Conservation (phyloP, 1,140 invertebrate genomes). For the Homarus americanus region DNA sequence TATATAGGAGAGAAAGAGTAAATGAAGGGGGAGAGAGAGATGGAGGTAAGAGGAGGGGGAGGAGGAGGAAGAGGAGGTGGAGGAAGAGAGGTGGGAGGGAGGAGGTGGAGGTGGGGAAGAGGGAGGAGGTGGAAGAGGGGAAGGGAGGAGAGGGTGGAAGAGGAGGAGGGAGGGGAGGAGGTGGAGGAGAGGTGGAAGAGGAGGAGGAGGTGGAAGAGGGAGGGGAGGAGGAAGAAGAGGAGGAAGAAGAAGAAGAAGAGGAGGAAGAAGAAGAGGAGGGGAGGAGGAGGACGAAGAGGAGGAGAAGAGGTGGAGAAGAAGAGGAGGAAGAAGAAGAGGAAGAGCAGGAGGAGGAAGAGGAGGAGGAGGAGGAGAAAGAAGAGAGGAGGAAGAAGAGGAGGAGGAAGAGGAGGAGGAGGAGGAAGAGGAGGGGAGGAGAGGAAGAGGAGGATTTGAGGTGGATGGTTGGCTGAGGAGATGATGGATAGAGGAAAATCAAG, state of each 20-base stretch:
- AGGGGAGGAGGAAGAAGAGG: not conserved
- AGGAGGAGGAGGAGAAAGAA: not conserved
- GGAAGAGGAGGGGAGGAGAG: not conserved
- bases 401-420: not conserved
- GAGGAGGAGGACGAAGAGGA: not conserved
- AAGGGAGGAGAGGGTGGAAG: too few species aligned
- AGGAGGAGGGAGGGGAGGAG: too few species aligned
- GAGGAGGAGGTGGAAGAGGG: not conserved
- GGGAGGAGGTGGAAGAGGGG: too few species aligned
- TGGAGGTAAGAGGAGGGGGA: too few species aligned
- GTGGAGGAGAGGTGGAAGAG: not conserved
- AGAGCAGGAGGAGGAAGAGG: not conserved
- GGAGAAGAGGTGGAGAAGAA: not conserved
- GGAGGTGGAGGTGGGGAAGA: too few species aligned
- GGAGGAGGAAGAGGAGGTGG: too few species aligned
- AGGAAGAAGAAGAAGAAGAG: not conserved
- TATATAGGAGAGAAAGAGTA: too few species aligned
- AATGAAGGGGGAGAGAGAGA: too few species aligned
- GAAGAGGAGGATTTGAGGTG: not conserved
- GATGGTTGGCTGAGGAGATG: not conserved
- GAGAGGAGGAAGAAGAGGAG: not conserved
- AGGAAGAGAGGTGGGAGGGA: too few species aligned
- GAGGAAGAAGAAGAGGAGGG: not conserved
- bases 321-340: not conserved
- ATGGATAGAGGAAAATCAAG: not conserved